phyloP scores from a whole-genome alignment of 2,888 invertebrate genomes.

The Pedicia rivosa region DNA sequence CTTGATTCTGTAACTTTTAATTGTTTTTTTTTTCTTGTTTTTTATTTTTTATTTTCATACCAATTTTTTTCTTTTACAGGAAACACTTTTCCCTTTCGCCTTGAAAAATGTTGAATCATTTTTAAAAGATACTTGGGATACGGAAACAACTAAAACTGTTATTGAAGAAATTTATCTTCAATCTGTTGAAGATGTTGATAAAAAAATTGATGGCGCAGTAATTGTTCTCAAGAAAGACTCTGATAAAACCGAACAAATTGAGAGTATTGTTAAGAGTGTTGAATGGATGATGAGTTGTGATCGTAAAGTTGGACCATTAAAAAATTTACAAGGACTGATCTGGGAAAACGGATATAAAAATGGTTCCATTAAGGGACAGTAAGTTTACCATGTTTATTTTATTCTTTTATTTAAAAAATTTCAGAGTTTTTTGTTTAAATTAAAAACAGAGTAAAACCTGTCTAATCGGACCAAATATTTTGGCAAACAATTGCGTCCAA shows the following conservation, averaged over 20 bases:
- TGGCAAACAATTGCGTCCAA: too few species aligned
- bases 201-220: constrained; percentile 39
- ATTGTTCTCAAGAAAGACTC: constrained; percentile 37
- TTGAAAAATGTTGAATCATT: constrained; percentile 53
- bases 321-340: constrained; percentile 79
- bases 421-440: constrained; percentile 1
- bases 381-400: constrained; percentile 33
- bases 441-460: too few species aligned
- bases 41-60: too few species aligned
- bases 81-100: constrained; percentile 70
- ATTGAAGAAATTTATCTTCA: constrained; percentile 48
- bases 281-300: constrained; percentile 69
- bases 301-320: constrained; percentile 63
- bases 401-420: constrained; percentile 3
- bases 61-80: too few species aligned
- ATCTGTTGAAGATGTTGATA: constrained; percentile 39
- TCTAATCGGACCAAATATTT: too few species aligned
- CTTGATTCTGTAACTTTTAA: too few species aligned
- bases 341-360: constrained; percentile 72
- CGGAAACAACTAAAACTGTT: constrained; percentile 46
- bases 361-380: constrained; percentile 76
- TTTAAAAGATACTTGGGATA: constrained; percentile 54
- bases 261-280: constrained; percentile 51
- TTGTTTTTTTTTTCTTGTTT: too few species aligned
- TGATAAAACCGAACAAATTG: constrained; percentile 36